phyloP scores from a whole-genome alignment of 2,797 vertebrate species.

The Knipowitschia caucasica region DNA sequence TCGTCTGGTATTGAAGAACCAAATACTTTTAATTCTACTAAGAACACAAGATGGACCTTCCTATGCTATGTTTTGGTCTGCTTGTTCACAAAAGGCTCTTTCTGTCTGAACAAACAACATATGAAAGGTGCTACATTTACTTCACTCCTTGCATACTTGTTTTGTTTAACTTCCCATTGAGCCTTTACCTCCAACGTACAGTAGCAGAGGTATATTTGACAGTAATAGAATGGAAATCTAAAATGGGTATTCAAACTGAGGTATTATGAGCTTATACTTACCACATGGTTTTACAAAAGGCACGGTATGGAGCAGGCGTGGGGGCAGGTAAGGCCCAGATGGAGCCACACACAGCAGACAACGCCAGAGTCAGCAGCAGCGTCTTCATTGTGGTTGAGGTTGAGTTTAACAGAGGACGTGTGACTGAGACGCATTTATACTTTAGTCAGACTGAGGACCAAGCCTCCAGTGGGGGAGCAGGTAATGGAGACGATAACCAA shows the following conservation, averaged over 20 bases:
- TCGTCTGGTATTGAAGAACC: no score
- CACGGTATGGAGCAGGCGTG: not conserved
- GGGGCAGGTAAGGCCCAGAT: not conserved
- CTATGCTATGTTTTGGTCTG: no score
- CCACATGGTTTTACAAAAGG: conserved; percentile 5
- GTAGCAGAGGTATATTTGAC: no score
- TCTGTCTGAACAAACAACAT: no score
- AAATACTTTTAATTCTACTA: no score
- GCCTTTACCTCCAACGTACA: not conserved
- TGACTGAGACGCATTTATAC: not conserved
- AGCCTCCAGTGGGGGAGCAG: not conserved
- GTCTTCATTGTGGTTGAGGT: not conserved
- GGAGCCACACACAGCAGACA: not conserved
- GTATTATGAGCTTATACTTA: not conserved
- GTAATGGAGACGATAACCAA: not conserved
- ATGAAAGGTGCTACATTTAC: no score
- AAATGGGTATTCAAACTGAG: not conserved
- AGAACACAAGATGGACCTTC: no score
- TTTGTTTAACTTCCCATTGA: not conserved
- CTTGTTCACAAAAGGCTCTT: no score
- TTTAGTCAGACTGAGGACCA: not conserved
- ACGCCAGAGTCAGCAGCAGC: not conserved
- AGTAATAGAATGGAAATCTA: no score
- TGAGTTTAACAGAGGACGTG: not conserved
- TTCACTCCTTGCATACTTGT: no score